Base-by-base conservation (phyloP, 2,888 invertebrate species). In the Philereme transversata region DNA sequence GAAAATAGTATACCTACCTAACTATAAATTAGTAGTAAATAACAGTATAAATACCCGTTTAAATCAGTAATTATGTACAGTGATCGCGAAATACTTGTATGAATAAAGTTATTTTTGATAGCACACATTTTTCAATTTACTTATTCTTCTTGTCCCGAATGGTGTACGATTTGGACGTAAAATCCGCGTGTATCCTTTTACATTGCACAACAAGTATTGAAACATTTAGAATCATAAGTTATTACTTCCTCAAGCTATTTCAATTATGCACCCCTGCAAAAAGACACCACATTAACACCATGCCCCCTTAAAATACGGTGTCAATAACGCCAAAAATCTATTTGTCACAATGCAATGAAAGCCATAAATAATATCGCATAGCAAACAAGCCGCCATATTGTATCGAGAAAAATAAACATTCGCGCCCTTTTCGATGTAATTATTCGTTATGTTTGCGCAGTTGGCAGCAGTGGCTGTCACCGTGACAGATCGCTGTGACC, bases 391-490 rank as follows among this genome's bases (percentile, higher is more conserved):
- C 65, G 73, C 78, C 81, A 79, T 82, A 85, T 85, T 85, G 84
- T 83, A 75, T 58, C 59, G 63, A 75, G 76, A 74, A 82, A 84
- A 84, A 84, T 84, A 86, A 86, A 86, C 82, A 86, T 78, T 83
- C 82, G 83, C 84, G 86, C 86, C 86, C 86, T 84, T 78, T 74
- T 66, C 70, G 62, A 53, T 72, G 76, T 74, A 75, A 79, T 79
- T 77, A 77, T 77, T 77, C 71, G 72, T 66, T 64, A 11, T 87
- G 87, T 87, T 87, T 87, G 86, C 82, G 79, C 87, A 87, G 87
- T 87, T 87, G 87, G 86, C 80, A 80, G 75, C 81, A 72, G 76
- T 81, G 83, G 71, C 74, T 81, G 84, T 78, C 83, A 80, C 62
- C 68, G 75, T 83, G 84, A 86, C 82, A 79, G 82, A 86, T 84